Evolutionary conservation across 2,888 invertebrate genomes (phyloP).

Genomic region (Rhogogaster chlorosoma): DNA sequence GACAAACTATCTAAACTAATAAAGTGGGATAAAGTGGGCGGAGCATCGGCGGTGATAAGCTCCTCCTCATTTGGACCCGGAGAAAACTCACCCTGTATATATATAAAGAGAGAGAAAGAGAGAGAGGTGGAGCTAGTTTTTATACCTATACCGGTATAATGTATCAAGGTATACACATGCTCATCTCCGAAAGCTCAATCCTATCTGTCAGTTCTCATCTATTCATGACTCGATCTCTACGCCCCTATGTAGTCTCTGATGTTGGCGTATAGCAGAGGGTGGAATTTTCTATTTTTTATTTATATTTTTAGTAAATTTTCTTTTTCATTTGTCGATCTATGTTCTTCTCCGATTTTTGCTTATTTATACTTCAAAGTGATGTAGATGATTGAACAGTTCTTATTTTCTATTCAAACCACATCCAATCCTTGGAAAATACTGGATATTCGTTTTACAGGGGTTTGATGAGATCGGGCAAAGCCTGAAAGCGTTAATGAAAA

Average conservation of each 20-base stretch:
- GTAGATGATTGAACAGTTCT: not conserved
- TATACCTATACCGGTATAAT: not conserved
- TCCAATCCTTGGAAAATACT: not conserved
- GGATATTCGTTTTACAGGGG: not conserved
- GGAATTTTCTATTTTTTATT: not conserved
- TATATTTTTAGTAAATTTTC: not conserved
- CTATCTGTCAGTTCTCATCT: conserved; percentile 70
- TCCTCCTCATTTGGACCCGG: too few species aligned
- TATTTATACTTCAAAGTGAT: not conserved
- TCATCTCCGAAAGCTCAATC: conserved; percentile 38
- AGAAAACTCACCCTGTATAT: too few species aligned
- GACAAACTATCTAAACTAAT: too few species aligned
- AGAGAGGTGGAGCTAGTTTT: not conserved
- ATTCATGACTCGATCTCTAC: conserved; percentile 66
- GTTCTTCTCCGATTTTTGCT: not conserved
- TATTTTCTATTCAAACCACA: not conserved
- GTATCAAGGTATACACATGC: not conserved
- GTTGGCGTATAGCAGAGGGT: not conserved
- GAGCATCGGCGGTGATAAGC: too few species aligned
- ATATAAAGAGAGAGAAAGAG: too few species aligned
- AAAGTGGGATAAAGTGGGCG: too few species aligned
- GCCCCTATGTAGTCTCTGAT: not conserved
- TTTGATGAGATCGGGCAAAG: not conserved
- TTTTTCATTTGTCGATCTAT: not conserved
- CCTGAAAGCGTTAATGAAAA: not conserved